A percentile compares a stretch with the other conserved stretches of the same genome.
phyloP scores from a whole-genome alignment of 2,113 vertebrate genomes.

The Felis catus region DNA sequence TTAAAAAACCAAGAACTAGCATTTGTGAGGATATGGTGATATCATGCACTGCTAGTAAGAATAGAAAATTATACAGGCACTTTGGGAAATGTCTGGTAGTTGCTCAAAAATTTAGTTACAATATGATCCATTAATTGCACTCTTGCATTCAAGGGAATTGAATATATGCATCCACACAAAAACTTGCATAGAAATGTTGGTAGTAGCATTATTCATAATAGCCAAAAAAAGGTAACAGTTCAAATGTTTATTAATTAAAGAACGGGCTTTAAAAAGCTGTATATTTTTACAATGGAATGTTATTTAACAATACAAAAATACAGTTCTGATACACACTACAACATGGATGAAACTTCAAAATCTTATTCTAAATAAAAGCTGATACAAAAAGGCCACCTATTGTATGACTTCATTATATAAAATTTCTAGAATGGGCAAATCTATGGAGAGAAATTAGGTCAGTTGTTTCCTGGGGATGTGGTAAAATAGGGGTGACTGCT shows the following conservation, averaged over 20 bases:
- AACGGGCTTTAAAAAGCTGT: background rate
- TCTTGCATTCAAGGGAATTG: background rate
- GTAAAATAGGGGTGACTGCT: background rate
- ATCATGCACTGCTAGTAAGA: background rate
- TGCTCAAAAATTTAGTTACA: background rate
- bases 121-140: background rate
- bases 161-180: background rate
- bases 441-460: background rate
- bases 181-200: background rate
- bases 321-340: background rate
- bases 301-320: background rate
- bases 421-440: background rate
- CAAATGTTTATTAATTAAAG: background rate
- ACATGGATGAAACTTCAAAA: background rate
- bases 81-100: background rate
- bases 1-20: background rate
- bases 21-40: background rate
- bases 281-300: background rate
- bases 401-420: background rate
- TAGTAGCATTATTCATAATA: background rate
- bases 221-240: background rate
- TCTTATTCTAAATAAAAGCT: background rate
- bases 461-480: background rate
- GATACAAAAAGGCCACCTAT: background rate
- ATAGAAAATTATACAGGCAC: background rate